Evolutionary conservation across 2,113 vertebrate species (phyloP).

Genomic region (Salminus brasiliensis): DNA sequence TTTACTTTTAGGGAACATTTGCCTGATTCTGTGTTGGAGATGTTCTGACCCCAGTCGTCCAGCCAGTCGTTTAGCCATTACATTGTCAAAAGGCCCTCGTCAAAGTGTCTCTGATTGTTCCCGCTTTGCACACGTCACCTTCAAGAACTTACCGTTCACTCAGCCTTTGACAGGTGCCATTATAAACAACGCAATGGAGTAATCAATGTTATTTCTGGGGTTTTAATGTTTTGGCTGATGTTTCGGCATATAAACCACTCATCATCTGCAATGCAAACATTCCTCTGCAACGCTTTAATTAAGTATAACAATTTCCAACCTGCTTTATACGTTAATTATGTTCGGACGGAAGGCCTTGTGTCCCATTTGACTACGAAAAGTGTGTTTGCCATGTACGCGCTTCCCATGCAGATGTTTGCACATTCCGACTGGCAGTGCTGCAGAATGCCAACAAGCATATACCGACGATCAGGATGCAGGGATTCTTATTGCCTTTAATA

Average conservation of each 20-base stretch:
- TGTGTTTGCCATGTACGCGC: not conserved
- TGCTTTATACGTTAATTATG: not conserved
- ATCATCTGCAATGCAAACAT: not conserved
- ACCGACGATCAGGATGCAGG: not conserved
- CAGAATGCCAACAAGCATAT: conserved; percentile 7
- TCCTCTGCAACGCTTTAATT: not conserved
- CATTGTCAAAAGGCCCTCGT: no score
- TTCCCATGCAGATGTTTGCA: not conserved
- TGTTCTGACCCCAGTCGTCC: no score
- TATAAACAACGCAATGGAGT: no score
- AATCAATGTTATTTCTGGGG: no score
- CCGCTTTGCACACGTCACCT: no score
- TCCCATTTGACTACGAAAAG: not conserved
- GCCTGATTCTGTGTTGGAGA: no score
- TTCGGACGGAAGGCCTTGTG: not conserved
- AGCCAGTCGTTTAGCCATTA: no score
- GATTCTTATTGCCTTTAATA: conserved; percentile 14
- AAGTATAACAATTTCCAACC: not conserved
- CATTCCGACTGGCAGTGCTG: not conserved
- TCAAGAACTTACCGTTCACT: no score
- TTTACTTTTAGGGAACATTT: no score
- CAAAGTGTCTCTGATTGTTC: no score
- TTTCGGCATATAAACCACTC: not conserved
- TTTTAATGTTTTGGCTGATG: no score
- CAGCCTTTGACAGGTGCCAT: no score